Conservation (phyloP, 2,797 vertebrate genomes). For the Galago senegalensis region DNA sequence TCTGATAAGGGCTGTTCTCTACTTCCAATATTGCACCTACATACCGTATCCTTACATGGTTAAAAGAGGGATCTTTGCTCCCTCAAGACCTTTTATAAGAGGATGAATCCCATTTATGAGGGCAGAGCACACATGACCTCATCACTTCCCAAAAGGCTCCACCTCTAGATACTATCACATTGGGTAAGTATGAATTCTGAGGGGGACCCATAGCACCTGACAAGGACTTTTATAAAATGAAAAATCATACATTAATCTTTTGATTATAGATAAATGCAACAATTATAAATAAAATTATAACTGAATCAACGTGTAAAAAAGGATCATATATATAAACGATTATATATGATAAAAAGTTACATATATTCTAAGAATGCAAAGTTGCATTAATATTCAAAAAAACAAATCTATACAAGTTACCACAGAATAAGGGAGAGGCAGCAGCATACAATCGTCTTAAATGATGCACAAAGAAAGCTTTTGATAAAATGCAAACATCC, state of each 20-base stretch:
- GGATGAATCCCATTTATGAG: background rate
- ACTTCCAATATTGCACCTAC: background rate
- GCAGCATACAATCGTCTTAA: background rate
- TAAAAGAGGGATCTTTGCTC: background rate
- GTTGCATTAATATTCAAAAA: background rate
- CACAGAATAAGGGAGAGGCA: background rate
- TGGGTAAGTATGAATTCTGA: background rate
- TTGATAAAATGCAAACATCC: background rate
- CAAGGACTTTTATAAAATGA: background rate
- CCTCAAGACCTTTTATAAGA: background rate
- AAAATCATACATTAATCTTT: background rate
- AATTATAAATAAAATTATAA: constrained; percentile 35
- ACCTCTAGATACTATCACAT: background rate
- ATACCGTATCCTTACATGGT: background rate
- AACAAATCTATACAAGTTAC: background rate
- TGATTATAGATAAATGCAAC: background rate
- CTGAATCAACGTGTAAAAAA: background rate
- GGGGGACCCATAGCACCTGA: background rate
- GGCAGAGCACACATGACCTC: background rate
- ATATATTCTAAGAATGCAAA: background rate
- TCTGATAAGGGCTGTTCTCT: background rate
- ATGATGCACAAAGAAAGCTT: background rate
- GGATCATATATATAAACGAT: background rate
- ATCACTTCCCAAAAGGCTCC: background rate
- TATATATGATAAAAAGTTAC: background rate